Conservation (phyloP, 2,113 vertebrate genomes). For the Oxyura jamaicensis region DNA sequence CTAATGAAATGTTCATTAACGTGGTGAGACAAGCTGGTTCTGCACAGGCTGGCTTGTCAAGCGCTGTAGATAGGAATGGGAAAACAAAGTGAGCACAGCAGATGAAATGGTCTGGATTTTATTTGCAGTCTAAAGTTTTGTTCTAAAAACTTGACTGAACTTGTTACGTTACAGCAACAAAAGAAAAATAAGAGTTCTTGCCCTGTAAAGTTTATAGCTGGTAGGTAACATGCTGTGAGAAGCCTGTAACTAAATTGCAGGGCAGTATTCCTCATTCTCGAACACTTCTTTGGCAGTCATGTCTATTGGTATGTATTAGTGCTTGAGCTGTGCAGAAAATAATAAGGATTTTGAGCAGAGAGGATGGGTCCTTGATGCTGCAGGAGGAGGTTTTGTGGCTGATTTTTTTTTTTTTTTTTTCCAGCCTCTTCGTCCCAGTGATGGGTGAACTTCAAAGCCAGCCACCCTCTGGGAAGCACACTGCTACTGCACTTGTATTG, state of each 20-base stretch:
- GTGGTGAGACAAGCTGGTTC: not conserved
- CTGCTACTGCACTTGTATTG: not conserved
- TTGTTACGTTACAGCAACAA: not conserved
- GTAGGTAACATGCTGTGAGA: not conserved
- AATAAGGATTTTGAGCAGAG: not conserved
- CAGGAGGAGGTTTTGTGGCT: not conserved
- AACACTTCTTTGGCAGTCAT: not conserved
- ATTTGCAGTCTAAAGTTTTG: not conserved
- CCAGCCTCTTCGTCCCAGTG: not conserved
- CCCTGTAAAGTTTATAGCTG: not conserved
- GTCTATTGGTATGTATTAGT: not conserved
- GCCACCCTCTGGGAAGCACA: rapidly evolving
- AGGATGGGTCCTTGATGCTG: not conserved
- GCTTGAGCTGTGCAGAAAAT: not conserved
- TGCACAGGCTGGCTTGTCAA: not conserved
- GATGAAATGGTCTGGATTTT: not conserved
- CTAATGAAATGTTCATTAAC: not conserved
- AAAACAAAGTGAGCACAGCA: not conserved
- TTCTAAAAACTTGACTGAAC: not conserved
- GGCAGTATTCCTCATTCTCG: not conserved
- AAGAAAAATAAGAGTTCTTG: not conserved
- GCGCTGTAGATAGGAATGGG: not conserved
- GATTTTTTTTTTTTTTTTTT: not conserved
- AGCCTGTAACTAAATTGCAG: not conserved
- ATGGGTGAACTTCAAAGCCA: not conserved